These are phyloP conservation scores for Labeo rohita DNA, from an alignment of 2,113 vertebrate genomes.

Conservation along the genomic window DNA sequence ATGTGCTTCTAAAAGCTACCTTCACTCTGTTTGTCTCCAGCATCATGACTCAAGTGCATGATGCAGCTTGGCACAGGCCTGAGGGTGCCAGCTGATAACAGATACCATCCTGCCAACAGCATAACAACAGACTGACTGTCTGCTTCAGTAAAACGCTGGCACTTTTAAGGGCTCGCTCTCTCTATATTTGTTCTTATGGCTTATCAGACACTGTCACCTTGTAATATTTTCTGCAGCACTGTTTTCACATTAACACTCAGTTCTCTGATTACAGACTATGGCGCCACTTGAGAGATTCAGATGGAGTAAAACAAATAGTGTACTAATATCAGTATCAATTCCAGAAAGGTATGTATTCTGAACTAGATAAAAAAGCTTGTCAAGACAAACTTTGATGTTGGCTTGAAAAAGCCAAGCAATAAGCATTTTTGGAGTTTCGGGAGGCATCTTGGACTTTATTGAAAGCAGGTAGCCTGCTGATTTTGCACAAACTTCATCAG, in stretches of 20 bases:
- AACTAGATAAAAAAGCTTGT: neutral
- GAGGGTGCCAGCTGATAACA: neutral
- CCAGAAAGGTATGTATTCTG: neutral
- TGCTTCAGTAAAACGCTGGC: neutral
- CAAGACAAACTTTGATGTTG: neutral
- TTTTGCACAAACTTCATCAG: neutral
- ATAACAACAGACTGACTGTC: neutral
- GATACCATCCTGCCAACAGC: constrained; percentile 15
- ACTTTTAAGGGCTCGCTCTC: neutral
- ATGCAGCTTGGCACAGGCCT: constrained; percentile 2
- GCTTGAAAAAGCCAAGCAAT: neutral
- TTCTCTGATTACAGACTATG: neutral
- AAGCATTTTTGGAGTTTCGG: neutral
- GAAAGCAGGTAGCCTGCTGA: neutral
- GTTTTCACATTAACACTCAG: neutral
- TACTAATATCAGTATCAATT: neutral
- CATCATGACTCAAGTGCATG: constrained; percentile 2
- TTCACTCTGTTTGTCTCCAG: neutral
- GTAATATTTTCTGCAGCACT: neutral
- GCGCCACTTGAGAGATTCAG: neutral
- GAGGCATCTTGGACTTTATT: neutral
- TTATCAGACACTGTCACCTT: constrained; percentile 6
- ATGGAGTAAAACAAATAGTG: neutral
- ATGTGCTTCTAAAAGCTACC: neutral
- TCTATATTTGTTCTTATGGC: neutral